A percentile compares a stretch with the other conserved stretches of the same genome.
Conservation (phyloP, 2,888 invertebrate genomes). For the Busseola fusca region DNA sequence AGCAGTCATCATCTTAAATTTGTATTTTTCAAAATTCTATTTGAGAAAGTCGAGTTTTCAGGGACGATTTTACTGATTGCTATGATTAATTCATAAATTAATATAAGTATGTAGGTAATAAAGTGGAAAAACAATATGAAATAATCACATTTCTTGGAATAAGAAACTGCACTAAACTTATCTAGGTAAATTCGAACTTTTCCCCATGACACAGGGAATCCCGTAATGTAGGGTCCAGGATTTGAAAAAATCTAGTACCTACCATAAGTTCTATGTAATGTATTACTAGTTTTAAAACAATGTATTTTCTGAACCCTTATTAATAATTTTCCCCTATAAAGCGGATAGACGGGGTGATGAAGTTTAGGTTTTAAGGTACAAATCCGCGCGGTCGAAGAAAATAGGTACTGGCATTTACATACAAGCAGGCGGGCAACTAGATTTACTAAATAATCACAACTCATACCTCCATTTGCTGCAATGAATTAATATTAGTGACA, state of each 20-base stretch:
- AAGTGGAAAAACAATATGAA: not conserved
- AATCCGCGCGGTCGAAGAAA: not conserved
- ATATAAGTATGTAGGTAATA: not conserved
- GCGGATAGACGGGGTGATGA: not conserved
- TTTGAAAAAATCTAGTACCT: not conserved
- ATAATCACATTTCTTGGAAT: not conserved
- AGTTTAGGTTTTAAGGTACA: not conserved
- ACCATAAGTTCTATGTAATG: too few relatives aligned
- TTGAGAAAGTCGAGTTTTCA: too few relatives aligned
- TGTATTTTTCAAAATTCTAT: not conserved
- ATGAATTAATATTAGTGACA: conserved; percentile 58
- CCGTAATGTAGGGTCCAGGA: not conserved
- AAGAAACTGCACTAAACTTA: not conserved
- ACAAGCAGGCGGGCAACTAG: conserved; percentile 17
- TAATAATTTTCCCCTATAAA: not conserved
- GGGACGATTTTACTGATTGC: not conserved
- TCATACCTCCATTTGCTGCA: conserved; percentile 80
- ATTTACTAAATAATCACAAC: conserved; percentile 25
- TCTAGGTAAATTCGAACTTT: not conserved
- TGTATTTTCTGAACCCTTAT: not conserved
- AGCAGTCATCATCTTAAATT: not conserved
- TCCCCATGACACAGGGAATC: not conserved
- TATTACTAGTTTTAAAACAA: not conserved
- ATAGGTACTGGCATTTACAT: not conserved
- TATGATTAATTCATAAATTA: not conserved